These are phyloP conservation scores for Brienomyrus longianalis DNA, from an alignment of 2,113 vertebrate genomes.

Conservation along the genomic window DNA sequence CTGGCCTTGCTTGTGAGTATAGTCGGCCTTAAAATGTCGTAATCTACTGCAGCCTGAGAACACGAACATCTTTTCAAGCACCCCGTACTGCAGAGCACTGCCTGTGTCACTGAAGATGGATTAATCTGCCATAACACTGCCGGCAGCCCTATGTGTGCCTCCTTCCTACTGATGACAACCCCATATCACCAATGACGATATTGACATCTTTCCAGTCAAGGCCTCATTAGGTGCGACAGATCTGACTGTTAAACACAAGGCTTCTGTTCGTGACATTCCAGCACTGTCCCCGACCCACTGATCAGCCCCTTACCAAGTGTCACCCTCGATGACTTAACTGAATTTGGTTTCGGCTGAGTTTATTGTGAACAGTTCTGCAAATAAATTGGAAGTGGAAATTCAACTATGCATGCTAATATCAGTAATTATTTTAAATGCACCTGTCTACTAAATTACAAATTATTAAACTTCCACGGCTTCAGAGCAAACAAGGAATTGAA, in stretches of 20 bases:
- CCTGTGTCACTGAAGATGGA: not conserved
- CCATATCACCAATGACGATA: not conserved
- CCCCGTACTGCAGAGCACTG: not conserved
- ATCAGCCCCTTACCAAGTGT: constrained; percentile 10
- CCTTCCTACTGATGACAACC: not conserved
- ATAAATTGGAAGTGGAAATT: constrained; percentile 21
- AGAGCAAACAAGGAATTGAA: not conserved
- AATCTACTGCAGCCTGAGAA: not conserved
- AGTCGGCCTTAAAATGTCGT: not conserved
- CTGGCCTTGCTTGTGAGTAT: not conserved
- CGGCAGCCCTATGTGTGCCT: not conserved
- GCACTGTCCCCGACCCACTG: constrained; percentile 5
- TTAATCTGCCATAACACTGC: not conserved
- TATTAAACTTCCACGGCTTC: not conserved
- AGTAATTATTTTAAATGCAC: not conserved
- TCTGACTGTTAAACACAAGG: constrained; percentile 17
- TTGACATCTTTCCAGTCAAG: not conserved
- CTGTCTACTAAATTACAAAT: not conserved
- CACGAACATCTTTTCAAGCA: not conserved
- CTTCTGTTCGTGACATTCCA: constrained; percentile 4
- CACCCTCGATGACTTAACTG: constrained; percentile 23
- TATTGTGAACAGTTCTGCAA: constrained; percentile 24
- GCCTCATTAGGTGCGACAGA: constrained; percentile 14
- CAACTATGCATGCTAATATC: not conserved
- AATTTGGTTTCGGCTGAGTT: constrained; percentile 30